Evolutionary conservation across 2,888 invertebrate species (phyloP).

Genomic region (Synanthedon formicaeformis): DNA sequence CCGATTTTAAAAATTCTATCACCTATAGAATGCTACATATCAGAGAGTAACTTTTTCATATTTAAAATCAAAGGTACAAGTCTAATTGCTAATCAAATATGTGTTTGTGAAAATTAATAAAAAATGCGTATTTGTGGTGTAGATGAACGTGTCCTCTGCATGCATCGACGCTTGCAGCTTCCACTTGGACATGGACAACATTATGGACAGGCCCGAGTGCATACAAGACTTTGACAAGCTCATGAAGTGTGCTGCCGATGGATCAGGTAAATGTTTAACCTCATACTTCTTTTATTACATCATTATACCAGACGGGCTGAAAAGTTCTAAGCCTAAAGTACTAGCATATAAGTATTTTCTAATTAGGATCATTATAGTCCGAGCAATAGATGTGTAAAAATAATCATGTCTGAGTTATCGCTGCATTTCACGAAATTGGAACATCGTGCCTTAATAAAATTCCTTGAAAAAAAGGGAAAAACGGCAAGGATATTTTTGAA

Average conservation of each 20-base stretch:
- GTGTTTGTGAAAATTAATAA: not conserved
- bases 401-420: no score
- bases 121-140: constrained; percentile 1
- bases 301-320: not conserved
- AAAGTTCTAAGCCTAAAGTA: not conserved
- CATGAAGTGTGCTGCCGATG: constrained; percentile 87
- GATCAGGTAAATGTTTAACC: constrained; percentile 62
- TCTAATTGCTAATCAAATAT: no score
- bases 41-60: not conserved
- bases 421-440: no score
- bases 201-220: constrained; percentile 84
- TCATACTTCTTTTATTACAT: no score
- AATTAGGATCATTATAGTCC: no score
- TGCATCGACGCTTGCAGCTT: constrained; percentile 89
- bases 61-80: not conserved
- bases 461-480: no score
- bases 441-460: no score
- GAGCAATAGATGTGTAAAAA: no score
- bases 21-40: no score
- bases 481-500: no score
- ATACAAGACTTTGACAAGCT: constrained; percentile 86
- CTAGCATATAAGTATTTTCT: no score
- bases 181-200: constrained; percentile 85
- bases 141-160: constrained; percentile 78
- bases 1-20: no score